Evolutionary conservation across 2,113 vertebrate genomes (phyloP), one percentile per base, ranked within the genome.

Genomic region (Sceloporus tristichus): DNA sequence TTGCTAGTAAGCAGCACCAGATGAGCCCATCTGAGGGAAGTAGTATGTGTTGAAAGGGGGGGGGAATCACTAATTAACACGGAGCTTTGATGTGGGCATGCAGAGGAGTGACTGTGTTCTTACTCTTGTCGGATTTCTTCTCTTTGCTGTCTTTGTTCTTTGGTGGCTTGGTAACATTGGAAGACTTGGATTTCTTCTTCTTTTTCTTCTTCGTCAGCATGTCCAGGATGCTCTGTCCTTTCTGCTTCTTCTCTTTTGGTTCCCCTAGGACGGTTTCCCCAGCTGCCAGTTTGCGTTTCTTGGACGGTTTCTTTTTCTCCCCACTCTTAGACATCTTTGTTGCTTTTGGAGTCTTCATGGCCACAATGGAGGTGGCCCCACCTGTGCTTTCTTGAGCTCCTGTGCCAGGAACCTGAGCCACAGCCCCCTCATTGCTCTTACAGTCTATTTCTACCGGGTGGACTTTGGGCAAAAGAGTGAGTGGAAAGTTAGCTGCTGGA

Each of bases 71-170:
- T 40, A 73, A 76, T 42, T 1, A 34, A 34, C 19, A 71, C 79
- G 65, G 70, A 23, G 53, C n/a, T n/a, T 42, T 66, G 19, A 34
- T 19, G 77, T 10, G 23, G 0, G 4, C 13, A 25, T 0, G 19
- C 25, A 40, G 42, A 42, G 19, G 13, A 81, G 9, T 2, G 23
- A 11, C 9, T 0, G n/a, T 14, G 42, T 79, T 82, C 97, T 96
- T 94, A 97, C 97, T 97, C 93, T 97, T 97, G 87, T 87, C 75
- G 0, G 94, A 1, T 86, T 96, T 97, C 90, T 97, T 95, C 85
- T 94, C 94, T 90, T 96, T 97, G 74, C 85, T 93, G 62, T 95
- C 95, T 89, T 95, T 96, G 88, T 96, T 95, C 84, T 94, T 96
- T 90, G 93, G 40, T 2, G 0, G 77, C 59, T 85, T 83, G 38